These are phyloP conservation scores for Canis aureus DNA, from an alignment of 2,113 vertebrate genomes.

Conservation along the genomic window DNA sequence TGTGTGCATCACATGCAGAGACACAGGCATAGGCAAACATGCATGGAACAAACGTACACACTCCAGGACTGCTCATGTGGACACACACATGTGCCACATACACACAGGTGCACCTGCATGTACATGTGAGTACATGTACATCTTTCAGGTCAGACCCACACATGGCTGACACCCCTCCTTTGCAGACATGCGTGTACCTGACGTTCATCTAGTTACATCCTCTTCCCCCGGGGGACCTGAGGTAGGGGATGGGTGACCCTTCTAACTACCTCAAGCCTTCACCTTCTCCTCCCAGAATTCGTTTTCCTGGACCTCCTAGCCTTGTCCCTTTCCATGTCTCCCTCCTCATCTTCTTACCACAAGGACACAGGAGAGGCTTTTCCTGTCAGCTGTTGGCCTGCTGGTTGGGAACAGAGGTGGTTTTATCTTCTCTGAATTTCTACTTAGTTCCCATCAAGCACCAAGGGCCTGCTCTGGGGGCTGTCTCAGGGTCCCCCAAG, in stretches of 20 bases:
- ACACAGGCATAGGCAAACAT: not conserved
- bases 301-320: not conserved
- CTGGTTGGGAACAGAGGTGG: not conserved
- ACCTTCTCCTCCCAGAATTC: not conserved
- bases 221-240: not conserved
- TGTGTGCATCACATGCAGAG: not conserved
- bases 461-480: not conserved
- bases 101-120: fast-evolving
- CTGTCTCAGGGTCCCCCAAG: not conserved
- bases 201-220: too few species aligned
- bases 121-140: not conserved
- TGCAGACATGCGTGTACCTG: not conserved
- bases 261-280: not conserved
- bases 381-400: not conserved
- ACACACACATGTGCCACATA: not conserved
- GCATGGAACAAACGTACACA: not conserved
- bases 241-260: not conserved
- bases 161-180: not conserved
- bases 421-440: conserved; percentile 52
- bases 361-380: not conserved
- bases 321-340: not conserved
- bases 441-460: not conserved
- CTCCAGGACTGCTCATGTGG: not conserved
- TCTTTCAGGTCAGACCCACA: not conserved
- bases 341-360: not conserved